Evolutionary conservation across 2,888 invertebrate genomes (phyloP).

Genomic region (Anagyrus pseudococci): DNA sequence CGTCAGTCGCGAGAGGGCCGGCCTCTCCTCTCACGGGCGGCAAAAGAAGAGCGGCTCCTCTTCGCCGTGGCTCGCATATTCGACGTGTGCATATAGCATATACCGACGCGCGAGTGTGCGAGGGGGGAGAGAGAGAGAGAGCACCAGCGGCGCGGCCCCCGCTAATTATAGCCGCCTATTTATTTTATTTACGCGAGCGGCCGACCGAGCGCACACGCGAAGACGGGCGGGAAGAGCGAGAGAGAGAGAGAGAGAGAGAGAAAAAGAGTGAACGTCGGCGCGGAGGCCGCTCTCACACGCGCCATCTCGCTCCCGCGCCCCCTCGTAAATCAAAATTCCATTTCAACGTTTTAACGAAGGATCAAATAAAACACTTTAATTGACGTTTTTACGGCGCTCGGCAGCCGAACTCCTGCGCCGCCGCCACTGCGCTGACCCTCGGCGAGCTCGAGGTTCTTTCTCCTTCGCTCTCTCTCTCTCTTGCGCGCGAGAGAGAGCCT

Average conservation of each 20-base stretch:
- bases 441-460: constrained; percentile 47
- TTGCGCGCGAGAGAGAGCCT: constrained; percentile 38
- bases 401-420: constrained; percentile 56
- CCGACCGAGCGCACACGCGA: too few relatives aligned
- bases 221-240: too few relatives aligned
- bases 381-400: constrained; percentile 63
- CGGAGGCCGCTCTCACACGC: too few relatives aligned
- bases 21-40: too few relatives aligned
- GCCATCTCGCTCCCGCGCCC: constrained; percentile 29
- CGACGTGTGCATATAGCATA: not conserved
- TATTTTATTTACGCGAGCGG: constrained; percentile 58
- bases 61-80: too few relatives aligned
- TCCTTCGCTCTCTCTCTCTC: constrained; percentile 51
- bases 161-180: constrained; percentile 61
- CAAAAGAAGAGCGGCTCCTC: too few relatives aligned
- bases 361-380: constrained; percentile 64
- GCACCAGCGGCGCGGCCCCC: constrained; percentile 34
- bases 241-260: too few relatives aligned
- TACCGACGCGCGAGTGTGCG: not conserved
- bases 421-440: not conserved
- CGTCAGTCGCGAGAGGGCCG: too few relatives aligned
- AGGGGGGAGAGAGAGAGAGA: not conserved
- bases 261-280: too few relatives aligned
- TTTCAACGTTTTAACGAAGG: constrained; percentile 64
- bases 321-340: constrained; percentile 62